Evolutionary conservation across 2,113 vertebrate genomes (phyloP), one percentile per base, ranked within the genome.

Genomic region (Arothron firmamentum): DNA sequence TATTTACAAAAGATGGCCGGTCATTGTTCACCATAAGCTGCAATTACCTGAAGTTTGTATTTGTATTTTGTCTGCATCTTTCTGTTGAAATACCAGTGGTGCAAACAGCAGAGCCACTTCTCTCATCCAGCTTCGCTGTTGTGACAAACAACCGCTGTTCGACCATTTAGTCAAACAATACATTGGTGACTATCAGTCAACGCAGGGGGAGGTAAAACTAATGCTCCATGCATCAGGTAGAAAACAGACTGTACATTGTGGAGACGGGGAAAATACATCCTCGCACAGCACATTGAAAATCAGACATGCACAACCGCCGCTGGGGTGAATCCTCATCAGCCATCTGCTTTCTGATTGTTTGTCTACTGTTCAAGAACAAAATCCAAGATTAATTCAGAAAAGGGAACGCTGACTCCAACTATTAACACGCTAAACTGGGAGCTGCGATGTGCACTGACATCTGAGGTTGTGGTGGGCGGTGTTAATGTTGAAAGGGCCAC

Each of bases 301-400:
- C 70, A 72, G 62, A 72, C 66, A n/a, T 64, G 48, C 70, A 71
- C 79, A 84, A 83, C 57, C 15, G 12, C 66, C 43, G 48, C 28
- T 25, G 74, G 63, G 74, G 59, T 5, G 46, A 68, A 28, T 69
- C 56, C 81, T 54, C 61, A 53, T 62, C 34, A 56, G 34, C 83
- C 84, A 87, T 87, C 77, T 88, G 17, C n/a, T 38, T 38, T 38
- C 34, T 11, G 34, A 11, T 38, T 10, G 34, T 38, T 38, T 38
- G 34, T 38, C 10, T 38, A 38, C 34, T 38, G 34, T 10, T 12
- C 34, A 38, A 38, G 34, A 28, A 28, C 25, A 28, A 28, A 28
- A 28, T 38, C 8, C 34, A 38, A 38, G 9, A 38, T 38, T 38
- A 10, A 38, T 38, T 38, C 34, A 11, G 34, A 38, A 38, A 12